Evolutionary conservation across 2,113 vertebrate species (phyloP), one percentile per base, ranked within the genome.

Genomic region (Cyanocitta stelleri): DNA sequence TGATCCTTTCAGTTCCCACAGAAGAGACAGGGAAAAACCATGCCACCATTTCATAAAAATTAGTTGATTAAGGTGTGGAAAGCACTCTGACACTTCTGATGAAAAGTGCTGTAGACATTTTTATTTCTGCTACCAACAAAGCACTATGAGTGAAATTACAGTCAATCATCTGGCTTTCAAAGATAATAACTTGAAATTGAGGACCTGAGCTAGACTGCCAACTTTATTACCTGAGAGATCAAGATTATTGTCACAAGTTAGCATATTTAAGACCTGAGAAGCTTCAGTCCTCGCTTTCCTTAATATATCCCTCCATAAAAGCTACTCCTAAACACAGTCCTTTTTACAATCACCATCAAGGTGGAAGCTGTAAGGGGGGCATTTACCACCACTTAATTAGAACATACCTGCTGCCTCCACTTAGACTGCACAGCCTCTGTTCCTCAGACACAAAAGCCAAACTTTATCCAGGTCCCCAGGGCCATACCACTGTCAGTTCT

Each of bases 101-200:
- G 81, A 74, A 93, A 95, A 93, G 75, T 80, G 82, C 82, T 81
- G 29, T 71, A 51, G 39, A 54, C 75, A n/a, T 80, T 93, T 95
- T 94, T 84, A 94, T 93, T 95, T 94, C 66, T 89, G 56, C 84
- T 85, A 69, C 41, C 66, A 87, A 51, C 74, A 94, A 89, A 90
- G 76, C 37, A 81, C 79, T 94, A 48, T 59, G 56, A 93, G 73
- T 3, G 23, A 86, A 94, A 95, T 94, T 88, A 88, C 75, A 90
- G 72, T 94, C 63, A 67, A 85, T 91, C 82, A 84, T 59, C 92
- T 81, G 73, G 76, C 75, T 95, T 96, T 96, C 92, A 94, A 88
- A 92, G 22, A 68, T 88, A 90, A 78, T 92, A 90, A 86, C 76
- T 94, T 83, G 80, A 90, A 96, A 93, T 73, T 71, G 85, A 91